Base-by-base conservation (phyloP, 2,113 vertebrate genomes). In the Physeter macrocephalus region DNA sequence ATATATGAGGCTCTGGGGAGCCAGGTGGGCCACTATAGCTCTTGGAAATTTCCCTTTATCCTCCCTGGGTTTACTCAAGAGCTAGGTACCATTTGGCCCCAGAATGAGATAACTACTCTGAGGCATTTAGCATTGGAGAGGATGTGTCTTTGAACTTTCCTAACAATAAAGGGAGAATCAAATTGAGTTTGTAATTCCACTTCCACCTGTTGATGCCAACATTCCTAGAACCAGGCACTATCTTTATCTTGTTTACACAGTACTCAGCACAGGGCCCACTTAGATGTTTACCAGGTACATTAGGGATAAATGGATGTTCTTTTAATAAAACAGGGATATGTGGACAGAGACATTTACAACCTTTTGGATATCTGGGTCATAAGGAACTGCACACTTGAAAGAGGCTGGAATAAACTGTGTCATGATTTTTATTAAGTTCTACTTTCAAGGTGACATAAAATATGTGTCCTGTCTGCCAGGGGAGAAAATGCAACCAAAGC, bases 361-460 rank as follows among this genome's bases (percentile, higher is more conserved):
- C 18, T 75, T 77, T 69, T 80, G 72, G 41, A 29, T 64, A 88
- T 88, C 49, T 87, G 62, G 77, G 78, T 92, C 43, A 43, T 86
- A 89, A 90, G 77, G 43, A 92, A 57, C n/a, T 52, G 43, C 64
- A 80, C 64, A 93, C 25, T 93, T 94, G 27, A 81, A 97, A 81
- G 77, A 78, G n/a, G 75, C 5, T 23, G 29, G 39, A 66, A 77
- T 66, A 94, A 0, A 72, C 11, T 36, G 36, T 17, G 62, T 91
- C 78, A 61, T 75, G 77, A 85, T 82, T 95, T 96, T 89, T 96
- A 97, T 86, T 91, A 96, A 94, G 88, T 95, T 88, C 54, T 87
- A 13, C 54, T 83, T 94, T 89, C 23, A 92, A 93, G 86, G 89
- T 87, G 92, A 92, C 67, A 95, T 82, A 87, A 94, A 87, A 80